Conservation (phyloP, 2,888 invertebrate species). For the Malacosoma neustria region DNA sequence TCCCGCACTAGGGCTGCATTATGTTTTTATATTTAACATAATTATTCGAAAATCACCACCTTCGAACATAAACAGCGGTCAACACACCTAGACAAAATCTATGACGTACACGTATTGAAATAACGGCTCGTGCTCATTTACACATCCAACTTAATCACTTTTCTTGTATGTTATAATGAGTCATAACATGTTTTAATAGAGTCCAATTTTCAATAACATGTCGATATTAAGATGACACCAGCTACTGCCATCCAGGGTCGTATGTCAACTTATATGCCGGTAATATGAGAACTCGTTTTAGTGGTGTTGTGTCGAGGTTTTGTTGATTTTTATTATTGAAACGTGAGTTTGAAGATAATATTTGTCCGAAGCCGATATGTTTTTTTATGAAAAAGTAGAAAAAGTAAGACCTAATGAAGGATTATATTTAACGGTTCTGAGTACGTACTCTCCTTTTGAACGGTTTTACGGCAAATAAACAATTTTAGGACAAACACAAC, state of each 20-base stretch:
- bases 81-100: conserved; percentile 42
- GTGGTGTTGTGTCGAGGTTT: conserved; percentile 14
- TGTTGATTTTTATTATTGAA: neutral
- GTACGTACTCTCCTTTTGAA: no score
- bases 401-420: no score
- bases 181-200: neutral
- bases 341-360: no score
- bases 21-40: no score
- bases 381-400: no score
- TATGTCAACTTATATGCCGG: conserved; percentile 41
- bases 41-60: neutral
- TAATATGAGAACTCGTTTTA: conserved; percentile 31
- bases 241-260: conserved; percentile 44
- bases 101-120: conserved; percentile 35
- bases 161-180: neutral
- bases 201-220: neutral
- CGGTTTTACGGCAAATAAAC: no score
- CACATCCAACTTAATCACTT: conserved; percentile 9
- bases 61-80: conserved; percentile 37
- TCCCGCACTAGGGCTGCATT: no score
- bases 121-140: conserved; percentile 61
- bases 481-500: no score
- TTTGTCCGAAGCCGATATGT: no score
- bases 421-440: no score
- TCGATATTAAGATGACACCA: conserved; percentile 22